Evolutionary conservation across 2,888 invertebrate genomes (phyloP), one percentile per base, ranked within the genome.

Genomic region (Adelognathus sp.): DNA sequence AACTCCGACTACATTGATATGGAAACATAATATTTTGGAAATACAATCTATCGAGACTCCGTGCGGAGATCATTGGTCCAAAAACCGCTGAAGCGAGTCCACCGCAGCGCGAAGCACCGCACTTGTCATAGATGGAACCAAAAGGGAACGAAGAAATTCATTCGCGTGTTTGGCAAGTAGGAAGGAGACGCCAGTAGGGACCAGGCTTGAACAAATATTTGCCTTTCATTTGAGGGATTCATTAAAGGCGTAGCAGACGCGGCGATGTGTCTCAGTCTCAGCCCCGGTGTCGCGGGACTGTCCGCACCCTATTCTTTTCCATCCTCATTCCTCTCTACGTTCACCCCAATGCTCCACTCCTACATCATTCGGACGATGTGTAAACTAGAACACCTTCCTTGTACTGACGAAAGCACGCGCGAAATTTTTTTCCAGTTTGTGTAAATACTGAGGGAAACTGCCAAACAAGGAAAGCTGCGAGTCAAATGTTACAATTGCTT

Each of bases 141-240:
- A 39, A 44, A 39, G 56, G 70, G 33, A 64, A 36, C 66, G 24
- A n/a, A 31, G 24, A 1, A 27, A 41, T 27, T 41, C 31, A 16
- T 56, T 44, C 61, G 44, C 56, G 16, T 29, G n/a, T 6, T 16
- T 7, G 9, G 63, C 56, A 33, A 31, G 58, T 54, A 27, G 67
- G 18, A 31, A 21, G 29, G 60, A 54, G 44, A 54, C 16, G 36
- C 24, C 27, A 58, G 58, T 27, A 61, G n/a, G 46, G 36, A 36
- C 36, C 5, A n/a, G 64, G 75, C 76, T 74, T 79, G 64, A 79
- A 79, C 79, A 76, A 83, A 81, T 83, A 82, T 83, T 83, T 82
- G 76, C 83, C 66, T 83, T 83, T 80, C 80, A 82, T 83, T 83
- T 80, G 79, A 77, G 75, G 74, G 80, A 80, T 83, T 83, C 83